A percentile compares a stretch with the other conserved stretches of the same genome.
Evolutionary conservation across 2,888 invertebrate genomes (phyloP).

Genomic region (Iselma pallidipennis): DNA sequence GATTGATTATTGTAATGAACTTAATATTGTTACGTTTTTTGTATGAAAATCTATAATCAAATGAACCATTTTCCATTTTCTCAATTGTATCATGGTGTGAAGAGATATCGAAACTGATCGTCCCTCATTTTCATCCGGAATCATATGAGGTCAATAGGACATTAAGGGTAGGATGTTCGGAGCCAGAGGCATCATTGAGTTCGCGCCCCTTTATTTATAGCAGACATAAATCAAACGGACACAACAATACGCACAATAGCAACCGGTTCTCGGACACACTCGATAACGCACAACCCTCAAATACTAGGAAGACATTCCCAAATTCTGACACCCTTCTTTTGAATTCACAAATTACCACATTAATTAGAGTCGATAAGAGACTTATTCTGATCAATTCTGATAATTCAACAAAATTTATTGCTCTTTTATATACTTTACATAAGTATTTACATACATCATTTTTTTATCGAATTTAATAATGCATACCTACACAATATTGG

Average conservation of each 20-base stretch:
- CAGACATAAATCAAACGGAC: conserved; percentile 43
- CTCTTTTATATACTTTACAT: too few relatives aligned
- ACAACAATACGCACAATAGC: conserved; percentile 48
- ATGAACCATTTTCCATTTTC: too few relatives aligned
- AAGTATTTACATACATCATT: too few relatives aligned
- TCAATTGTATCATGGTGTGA: neutral
- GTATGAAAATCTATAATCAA: too few relatives aligned
- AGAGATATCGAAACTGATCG: neutral
- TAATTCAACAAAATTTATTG: neutral
- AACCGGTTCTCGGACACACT: conserved; percentile 41
- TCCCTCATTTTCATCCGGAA: neutral
- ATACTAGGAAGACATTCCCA: conserved; percentile 13
- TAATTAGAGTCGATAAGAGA: conserved; percentile 33
- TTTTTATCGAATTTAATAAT: conserved; percentile 33
- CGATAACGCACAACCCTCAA: conserved; percentile 38
- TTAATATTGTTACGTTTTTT: neutral
- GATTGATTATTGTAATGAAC: neutral
- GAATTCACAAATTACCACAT: conserved; percentile 35
- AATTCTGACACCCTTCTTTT: conserved; percentile 25
- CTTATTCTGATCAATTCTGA: neutral
- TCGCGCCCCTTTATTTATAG: conserved; percentile 47
- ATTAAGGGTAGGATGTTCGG: conserved; percentile 29
- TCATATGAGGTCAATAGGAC: conserved; percentile 15
- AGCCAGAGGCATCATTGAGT: conserved; percentile 43
- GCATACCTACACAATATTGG: conserved; percentile 34